Base-by-base conservation (phyloP, 2,113 vertebrate species). In the Antennarius striatus region DNA sequence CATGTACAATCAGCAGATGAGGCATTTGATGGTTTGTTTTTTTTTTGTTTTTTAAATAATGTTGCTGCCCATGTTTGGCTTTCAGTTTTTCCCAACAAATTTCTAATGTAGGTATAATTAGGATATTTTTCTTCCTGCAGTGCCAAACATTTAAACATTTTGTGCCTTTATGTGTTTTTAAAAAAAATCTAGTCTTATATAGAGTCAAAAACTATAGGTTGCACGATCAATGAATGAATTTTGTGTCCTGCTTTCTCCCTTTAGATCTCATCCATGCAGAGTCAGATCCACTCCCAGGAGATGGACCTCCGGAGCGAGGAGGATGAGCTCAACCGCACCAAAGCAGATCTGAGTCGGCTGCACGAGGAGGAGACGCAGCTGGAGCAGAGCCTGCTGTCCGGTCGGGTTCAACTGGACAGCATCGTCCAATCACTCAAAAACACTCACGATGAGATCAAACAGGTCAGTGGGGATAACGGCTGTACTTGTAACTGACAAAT, bases 371-470 rank as follows among this genome's bases (percentile, higher is more conserved):
- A 99, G 86, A 87, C 91, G 4, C 94, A 95, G 73, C 90, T 99
- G 50, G 96, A 98, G 69, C 96, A 98, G 87, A 96, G 92, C 29
- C 92, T 99, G 60, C 92, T 93, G 73, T 93, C 96, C 0, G 96
- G 95, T 6, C 94, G 92, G 0, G 92, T 92, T 29, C 96, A 98
- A 71, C 92, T 99, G 56, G 96, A 98, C 68, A 96, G 95, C 71
- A 96, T 99, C 65, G 86, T 95, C 13, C 96, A 95, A 71, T 98
- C 97, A 1, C 88, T 99, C 45, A 94, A 93, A 75, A 95, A 93
- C 65, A 98, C 98, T 0, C 96, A 98, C 68, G 95, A 98, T 3
- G 97, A 99, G 85, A 96, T 98, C 86, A 95, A 91, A 73, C 96
- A 98, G 98, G 98, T 98, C 51, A 71, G 77, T 57, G 32, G 17